Base-by-base conservation (phyloP, 2,797 vertebrate species). In the Sebastes hubbsi region DNA sequence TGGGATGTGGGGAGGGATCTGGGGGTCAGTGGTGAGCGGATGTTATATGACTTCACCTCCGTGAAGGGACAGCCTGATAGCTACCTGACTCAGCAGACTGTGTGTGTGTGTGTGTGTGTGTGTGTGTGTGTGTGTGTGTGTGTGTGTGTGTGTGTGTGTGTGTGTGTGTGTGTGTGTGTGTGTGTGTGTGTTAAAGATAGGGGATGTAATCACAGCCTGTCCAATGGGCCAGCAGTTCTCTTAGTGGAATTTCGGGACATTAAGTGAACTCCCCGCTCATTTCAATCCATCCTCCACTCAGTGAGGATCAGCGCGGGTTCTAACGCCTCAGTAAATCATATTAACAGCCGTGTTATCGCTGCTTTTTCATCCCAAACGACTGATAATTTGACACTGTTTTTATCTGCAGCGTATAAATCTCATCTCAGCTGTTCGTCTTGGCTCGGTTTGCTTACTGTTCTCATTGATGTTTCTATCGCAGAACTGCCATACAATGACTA, bases 401-500 rank as follows among this genome's bases (percentile, higher is more conserved):
- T 64, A 49, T 72, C 65, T 55, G 14, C 46, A 52, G 46, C 27
- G 3, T 27, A 42, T 77, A 81, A 61, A 75, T 81, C 74, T 70
- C 54, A 52, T 9, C 46, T 42, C 46, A 52, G 46, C 24, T 20
- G 59, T 62, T 70, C 32, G 6, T 42, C 22, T 42, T 2, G 13
- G 34, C 61, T 36, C 8, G 2, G 20, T 34, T 55, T n/a, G 12
- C 59, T 74, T 46, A 62, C 30, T n/a, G 58, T 77, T 75, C 18
- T 61, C 36, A 0, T 2, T 82, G 84, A 34, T 80, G 36, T 68
- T 60, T 92, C 49, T 69, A 46, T 83, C 84, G 68, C 84, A 98
- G 97, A 98, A 63, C 94, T 98, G 85, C 97, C 97, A 2, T 98
- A 98, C 93, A 98, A 98, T n/a, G 97, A 98, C 91, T 98, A 98